phyloP scores from a whole-genome alignment of 2,888 invertebrate species.

The Epinotia demarniana region DNA sequence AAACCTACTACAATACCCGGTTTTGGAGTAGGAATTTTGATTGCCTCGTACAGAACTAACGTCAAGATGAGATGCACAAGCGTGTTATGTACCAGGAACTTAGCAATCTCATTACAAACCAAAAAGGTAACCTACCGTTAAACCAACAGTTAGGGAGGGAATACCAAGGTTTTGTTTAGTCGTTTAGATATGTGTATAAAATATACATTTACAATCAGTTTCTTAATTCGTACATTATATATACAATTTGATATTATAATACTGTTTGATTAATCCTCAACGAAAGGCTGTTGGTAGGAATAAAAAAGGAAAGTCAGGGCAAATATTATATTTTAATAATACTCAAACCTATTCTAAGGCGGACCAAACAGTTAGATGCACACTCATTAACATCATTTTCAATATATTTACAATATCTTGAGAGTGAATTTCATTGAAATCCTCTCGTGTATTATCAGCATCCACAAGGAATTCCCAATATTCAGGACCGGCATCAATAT shows the following conservation, averaged over 20 bases:
- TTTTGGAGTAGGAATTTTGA: slow-evolving; percentile 17
- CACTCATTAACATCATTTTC: neutral
- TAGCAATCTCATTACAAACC: neutral
- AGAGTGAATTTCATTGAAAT: slow-evolving; percentile 8
- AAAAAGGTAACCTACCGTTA: neutral
- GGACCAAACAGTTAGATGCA: neutral
- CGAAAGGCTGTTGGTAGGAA: neutral
- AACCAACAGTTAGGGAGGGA: neutral
- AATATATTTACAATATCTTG: slow-evolving; percentile 8
- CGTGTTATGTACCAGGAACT: neutral
- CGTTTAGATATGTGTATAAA: neutral
- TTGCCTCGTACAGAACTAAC: slow-evolving; percentile 16
- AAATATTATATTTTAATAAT: neutral
- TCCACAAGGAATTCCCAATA: neutral
- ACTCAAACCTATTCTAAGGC: slow-evolving; percentile 5
- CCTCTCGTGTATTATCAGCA: slow-evolving; percentile 6
- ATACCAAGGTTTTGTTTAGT: neutral
- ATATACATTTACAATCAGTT: too few relatives aligned
- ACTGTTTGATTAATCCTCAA: neutral
- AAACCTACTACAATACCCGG: slow-evolving; percentile 5
- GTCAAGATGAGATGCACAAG: neutral
- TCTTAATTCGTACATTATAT: neutral
- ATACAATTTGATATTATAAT: slow-evolving; percentile 6
- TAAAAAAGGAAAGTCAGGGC: too few relatives aligned
- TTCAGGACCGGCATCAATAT: neutral